phyloP scores from a whole-genome alignment of 1,140 invertebrate species.

The Panagrolaimus sp. region DNA sequence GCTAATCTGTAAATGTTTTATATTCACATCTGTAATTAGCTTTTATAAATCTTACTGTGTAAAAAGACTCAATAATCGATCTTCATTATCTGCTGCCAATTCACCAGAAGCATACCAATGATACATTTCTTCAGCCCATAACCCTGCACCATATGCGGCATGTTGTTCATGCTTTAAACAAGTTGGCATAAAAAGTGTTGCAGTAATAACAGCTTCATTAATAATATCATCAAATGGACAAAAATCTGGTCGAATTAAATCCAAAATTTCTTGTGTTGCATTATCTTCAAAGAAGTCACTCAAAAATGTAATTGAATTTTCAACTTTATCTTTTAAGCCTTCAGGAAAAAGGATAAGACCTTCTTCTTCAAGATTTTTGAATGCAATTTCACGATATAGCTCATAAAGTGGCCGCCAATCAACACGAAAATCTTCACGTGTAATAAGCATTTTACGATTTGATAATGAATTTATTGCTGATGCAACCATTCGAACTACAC shows the following conservation, averaged over 20 bases:
- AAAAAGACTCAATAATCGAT: not conserved
- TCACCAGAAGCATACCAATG: conserved; percentile 34
- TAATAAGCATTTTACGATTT: conserved; percentile 73
- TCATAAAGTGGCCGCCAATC: conserved; percentile 81
- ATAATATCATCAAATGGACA: conserved; percentile 69
- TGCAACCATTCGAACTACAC: conserved; percentile 68
- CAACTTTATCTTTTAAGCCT: conserved; percentile 60
- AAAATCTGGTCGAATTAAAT: conserved; percentile 69
- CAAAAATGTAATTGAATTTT: conserved; percentile 42
- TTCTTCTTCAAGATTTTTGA: conserved; percentile 44
- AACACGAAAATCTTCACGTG: conserved; percentile 72
- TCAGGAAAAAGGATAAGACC: conserved; percentile 61
- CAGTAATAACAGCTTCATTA: conserved; percentile 64
- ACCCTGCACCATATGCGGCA: conserved; percentile 62
- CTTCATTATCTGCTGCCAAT: not conserved
- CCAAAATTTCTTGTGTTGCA: conserved; percentile 79
- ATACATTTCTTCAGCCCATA: conserved; percentile 78
- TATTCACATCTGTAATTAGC: no score
- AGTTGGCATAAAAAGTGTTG: conserved; percentile 74
- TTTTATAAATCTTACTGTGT: not conserved
- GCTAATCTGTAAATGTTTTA: conserved; percentile 66
- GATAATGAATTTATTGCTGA: conserved; percentile 58
- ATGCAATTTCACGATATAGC: conserved; percentile 61
- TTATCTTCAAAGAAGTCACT: conserved; percentile 67
- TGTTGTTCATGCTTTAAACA: conserved; percentile 66